A percentile compares a stretch with the other conserved stretches of the same genome.
phyloP scores from a whole-genome alignment of 1,140 invertebrate species.

The Lasioglossum albipes region DNA sequence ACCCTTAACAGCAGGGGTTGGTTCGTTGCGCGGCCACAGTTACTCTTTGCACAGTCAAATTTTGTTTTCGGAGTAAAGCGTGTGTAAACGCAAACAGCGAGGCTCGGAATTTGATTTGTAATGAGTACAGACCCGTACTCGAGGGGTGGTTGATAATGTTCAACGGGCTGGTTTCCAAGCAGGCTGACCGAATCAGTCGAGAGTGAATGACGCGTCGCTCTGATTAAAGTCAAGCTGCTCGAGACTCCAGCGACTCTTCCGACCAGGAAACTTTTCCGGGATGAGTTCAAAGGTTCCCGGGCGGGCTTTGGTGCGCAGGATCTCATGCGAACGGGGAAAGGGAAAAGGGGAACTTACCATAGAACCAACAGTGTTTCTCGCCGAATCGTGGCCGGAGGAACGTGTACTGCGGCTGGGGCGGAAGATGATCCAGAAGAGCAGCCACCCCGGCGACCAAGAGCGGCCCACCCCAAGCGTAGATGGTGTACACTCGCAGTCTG shows the following conservation, averaged over 20 bases:
- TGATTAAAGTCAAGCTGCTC: conserved; percentile 23
- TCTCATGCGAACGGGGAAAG: neutral
- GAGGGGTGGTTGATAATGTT: too few species aligned
- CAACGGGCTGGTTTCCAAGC: too few species aligned
- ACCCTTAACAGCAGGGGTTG: too few species aligned
- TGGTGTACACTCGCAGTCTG: conserved; percentile 87
- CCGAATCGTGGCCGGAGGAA: conserved; percentile 88
- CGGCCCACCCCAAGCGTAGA: conserved; percentile 91
- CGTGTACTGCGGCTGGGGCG: conserved; percentile 80
- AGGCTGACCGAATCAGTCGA: too few species aligned
- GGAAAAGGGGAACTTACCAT: conserved; percentile 79
- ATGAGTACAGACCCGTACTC: too few species aligned
- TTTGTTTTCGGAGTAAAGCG: too few species aligned
- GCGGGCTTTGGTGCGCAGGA: neutral
- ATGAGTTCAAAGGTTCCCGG: conserved; percentile 1
- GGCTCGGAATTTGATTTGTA: too few species aligned
- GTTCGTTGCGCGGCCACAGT: too few species aligned
- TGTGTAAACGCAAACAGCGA: too few species aligned
- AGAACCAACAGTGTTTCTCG: conserved; percentile 89
- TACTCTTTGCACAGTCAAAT: too few species aligned
- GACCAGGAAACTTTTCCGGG: conserved; percentile 11
- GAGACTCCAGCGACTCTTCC: neutral
- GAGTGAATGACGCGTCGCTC: neutral
- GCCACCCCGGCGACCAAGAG: conserved; percentile 86
- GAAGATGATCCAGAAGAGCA: conserved; percentile 85